These are phyloP conservation scores for Eupithecia pulchellata DNA, from an alignment of 2,888 invertebrate genomes.

Conservation along the genomic window DNA sequence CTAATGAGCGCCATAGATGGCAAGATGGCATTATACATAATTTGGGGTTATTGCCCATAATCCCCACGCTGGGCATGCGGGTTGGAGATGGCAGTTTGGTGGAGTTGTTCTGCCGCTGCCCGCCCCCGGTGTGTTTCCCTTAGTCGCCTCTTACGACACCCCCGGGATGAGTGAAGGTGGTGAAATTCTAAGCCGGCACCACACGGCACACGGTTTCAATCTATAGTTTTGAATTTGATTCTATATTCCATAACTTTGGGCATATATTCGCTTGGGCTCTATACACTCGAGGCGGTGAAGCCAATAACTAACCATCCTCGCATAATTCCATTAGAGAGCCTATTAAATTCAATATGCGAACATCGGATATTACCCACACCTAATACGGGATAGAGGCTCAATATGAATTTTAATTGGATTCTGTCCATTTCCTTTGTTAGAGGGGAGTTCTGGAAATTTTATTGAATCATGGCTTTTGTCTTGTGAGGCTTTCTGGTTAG, in stretches of 20 bases:
- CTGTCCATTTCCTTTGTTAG: background rate
- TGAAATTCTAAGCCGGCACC: too few relatives aligned
- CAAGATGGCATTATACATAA: too few relatives aligned
- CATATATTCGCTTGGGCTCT: background rate
- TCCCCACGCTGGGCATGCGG: too few relatives aligned
- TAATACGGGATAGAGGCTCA: constrained; percentile 5
- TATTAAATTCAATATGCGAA: constrained; percentile 14
- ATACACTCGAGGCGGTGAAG: background rate
- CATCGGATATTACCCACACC: constrained; percentile 8
- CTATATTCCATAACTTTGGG: background rate
- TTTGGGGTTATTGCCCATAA: too few relatives aligned
- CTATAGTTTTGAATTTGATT: background rate
- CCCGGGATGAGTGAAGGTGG: too few relatives aligned
- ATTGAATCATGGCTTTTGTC: background rate
- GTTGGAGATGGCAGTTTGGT: too few relatives aligned
- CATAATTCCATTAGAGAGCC: constrained; percentile 2
- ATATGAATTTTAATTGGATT: background rate
- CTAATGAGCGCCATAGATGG: too few relatives aligned
- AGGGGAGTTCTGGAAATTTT: background rate
- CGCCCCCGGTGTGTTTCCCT: too few relatives aligned
- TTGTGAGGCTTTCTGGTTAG: too few relatives aligned
- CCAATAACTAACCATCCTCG: background rate
- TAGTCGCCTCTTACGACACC: too few relatives aligned
- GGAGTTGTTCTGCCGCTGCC: too few relatives aligned
- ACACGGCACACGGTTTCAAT: too few relatives aligned